A percentile compares a stretch with the other conserved stretches of the same genome.
Evolutionary conservation across 2,888 invertebrate genomes (phyloP).

Genomic region (Ophion slaviceki): DNA sequence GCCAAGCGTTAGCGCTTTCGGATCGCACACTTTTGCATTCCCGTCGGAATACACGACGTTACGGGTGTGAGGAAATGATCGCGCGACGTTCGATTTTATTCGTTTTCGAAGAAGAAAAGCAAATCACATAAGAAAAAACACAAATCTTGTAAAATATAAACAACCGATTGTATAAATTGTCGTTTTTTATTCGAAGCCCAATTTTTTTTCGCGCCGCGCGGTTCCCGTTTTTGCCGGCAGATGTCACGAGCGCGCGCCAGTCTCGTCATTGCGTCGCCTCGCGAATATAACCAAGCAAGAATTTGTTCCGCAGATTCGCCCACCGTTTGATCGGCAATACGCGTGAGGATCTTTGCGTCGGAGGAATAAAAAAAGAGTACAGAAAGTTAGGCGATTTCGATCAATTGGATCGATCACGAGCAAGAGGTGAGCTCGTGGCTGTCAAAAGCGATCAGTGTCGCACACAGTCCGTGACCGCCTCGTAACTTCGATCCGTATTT

Average conservation of each 20-base stretch:
- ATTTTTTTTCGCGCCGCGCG: neutral
- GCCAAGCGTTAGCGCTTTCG: conserved; percentile 93
- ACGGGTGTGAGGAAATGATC: conserved; percentile 83
- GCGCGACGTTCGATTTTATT: conserved; percentile 13
- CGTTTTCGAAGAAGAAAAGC: conserved; percentile 20
- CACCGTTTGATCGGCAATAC: neutral
- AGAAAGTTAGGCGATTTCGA: neutral
- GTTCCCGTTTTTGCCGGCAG: neutral
- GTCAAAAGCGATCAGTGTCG: neutral
- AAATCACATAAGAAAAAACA: conserved; percentile 14
- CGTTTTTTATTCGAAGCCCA: neutral
- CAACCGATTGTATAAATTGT: conserved; percentile 18
- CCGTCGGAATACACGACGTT: conserved; percentile 93
- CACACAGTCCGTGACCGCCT: too few relatives aligned
- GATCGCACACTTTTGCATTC: conserved; percentile 95
- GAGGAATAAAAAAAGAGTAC: neutral
- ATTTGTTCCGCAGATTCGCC: neutral
- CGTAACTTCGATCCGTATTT: too few relatives aligned
- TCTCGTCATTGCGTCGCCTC: neutral
- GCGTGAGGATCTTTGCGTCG: neutral
- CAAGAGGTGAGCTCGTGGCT: neutral
- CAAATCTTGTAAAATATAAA: conserved; percentile 38
- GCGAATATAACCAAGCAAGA: neutral
- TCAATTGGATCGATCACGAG: neutral
- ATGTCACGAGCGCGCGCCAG: neutral